Evolutionary conservation across 2,888 invertebrate species (phyloP).

Genomic region (Pyralis farinalis): DNA sequence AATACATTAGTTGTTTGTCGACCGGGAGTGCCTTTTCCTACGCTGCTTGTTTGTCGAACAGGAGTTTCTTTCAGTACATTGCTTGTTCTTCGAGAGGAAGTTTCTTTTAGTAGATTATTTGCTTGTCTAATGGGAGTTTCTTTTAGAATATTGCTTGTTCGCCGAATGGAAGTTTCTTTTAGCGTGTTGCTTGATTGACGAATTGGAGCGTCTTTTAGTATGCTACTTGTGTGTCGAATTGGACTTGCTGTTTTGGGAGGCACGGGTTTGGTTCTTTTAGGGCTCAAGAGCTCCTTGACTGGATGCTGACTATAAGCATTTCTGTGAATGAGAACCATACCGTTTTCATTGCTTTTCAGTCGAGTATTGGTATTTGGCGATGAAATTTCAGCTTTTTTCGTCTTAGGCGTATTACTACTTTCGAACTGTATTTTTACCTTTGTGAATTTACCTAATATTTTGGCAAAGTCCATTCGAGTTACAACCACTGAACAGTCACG

Average conservation of each 20-base stretch:
- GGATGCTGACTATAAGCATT: constrained; percentile 55
- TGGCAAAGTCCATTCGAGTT: constrained; percentile 74
- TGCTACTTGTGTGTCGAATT: constrained; percentile 32
- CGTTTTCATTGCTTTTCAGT: constrained; percentile 69
- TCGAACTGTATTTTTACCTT: constrained; percentile 76
- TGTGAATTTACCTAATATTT: constrained; percentile 72
- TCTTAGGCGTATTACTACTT: constrained; percentile 49
- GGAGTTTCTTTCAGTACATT: constrained; percentile 43
- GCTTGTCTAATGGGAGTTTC: constrained; percentile 12
- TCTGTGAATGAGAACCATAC: constrained; percentile 61
- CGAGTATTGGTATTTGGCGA: constrained; percentile 44
- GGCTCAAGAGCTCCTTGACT: constrained; percentile 36
- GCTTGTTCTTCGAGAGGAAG: constrained; percentile 20
- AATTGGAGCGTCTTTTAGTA: constrained; percentile 50
- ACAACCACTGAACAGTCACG: constrained; percentile 68
- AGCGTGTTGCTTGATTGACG: constrained; percentile 44
- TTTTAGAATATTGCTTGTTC: constrained; percentile 44
- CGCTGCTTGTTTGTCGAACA: constrained; percentile 33
- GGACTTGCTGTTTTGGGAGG: constrained; percentile 13
- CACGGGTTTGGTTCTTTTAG: constrained; percentile 33
- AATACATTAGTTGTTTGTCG: too few species aligned
- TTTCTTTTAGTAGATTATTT: constrained; percentile 42
- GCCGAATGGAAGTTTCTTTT: constrained; percentile 5
- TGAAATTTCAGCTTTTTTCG: constrained; percentile 33
- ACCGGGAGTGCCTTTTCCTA: too few species aligned